phyloP scores from a whole-genome alignment of 2,113 vertebrate genomes.

The Indicator maculatus region DNA sequence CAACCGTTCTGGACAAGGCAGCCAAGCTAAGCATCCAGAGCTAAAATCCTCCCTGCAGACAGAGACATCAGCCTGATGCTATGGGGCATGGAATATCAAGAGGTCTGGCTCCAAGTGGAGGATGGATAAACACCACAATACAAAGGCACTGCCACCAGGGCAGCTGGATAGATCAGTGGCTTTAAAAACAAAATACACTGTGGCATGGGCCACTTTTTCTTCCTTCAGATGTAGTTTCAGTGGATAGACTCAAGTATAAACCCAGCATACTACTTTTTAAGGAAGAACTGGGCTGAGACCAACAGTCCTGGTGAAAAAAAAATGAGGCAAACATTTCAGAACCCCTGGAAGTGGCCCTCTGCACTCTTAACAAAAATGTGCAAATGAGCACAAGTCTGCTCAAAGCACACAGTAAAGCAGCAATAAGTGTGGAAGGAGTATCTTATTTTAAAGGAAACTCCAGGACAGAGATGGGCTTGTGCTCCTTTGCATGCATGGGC shows the following conservation, averaged over 20 bases:
- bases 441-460: background rate
- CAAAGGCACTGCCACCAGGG: background rate
- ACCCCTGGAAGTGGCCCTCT: background rate
- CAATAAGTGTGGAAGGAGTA: background rate
- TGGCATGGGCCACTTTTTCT: background rate
- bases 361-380: background rate
- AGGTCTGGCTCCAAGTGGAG: background rate
- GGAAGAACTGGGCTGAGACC: background rate
- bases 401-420: background rate
- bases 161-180: background rate
- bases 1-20: background rate
- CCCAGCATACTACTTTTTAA: background rate
- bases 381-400: background rate
- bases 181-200: background rate
- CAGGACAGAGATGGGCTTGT: background rate
- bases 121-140: background rate
- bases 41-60: background rate
- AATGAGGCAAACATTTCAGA: background rate
- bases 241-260: background rate
- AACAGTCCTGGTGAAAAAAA: background rate
- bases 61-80: background rate
- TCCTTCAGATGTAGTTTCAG: background rate
- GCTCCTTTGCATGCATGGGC: background rate
- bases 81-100: background rate
- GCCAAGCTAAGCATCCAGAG: background rate